A percentile compares a stretch with the other conserved stretches of the same genome.
Evolutionary conservation across 2,888 invertebrate species (phyloP).

Genomic region (Gerosis bhagava): DNA sequence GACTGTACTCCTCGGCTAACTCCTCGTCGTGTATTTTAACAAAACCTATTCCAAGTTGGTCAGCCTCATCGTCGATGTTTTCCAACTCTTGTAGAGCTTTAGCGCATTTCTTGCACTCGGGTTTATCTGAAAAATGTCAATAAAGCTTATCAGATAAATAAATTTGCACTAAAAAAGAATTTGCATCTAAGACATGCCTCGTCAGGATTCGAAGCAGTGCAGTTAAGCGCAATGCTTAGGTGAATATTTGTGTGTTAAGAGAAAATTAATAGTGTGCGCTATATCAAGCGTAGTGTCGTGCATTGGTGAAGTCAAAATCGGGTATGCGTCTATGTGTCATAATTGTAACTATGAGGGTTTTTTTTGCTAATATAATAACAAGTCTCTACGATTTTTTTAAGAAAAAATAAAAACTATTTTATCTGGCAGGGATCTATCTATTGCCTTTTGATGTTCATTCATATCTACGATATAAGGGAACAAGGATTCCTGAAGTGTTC

Average conservation of each 20-base stretch:
- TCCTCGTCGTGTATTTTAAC: slow-evolving; percentile 96
- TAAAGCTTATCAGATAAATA: slow-evolving; percentile 2
- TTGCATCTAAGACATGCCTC: slow-evolving; percentile 52
- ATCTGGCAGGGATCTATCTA: slow-evolving; percentile 13
- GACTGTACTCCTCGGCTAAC: slow-evolving; percentile 95
- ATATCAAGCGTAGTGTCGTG: slow-evolving; percentile 44
- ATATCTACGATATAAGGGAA: no score
- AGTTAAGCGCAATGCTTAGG: slow-evolving; percentile 64
- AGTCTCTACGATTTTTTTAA: slow-evolving; percentile 11
- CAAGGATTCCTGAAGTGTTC: no score
- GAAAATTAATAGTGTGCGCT: slow-evolving; percentile 57
- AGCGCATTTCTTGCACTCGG: slow-evolving; percentile 95
- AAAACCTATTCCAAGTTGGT: slow-evolving; percentile 96
- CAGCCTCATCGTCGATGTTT: slow-evolving; percentile 97
- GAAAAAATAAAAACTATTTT: no score
- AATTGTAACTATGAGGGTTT: slow-evolving; percentile 15
- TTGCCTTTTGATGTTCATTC: no score
- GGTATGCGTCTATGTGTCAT: slow-evolving; percentile 18
- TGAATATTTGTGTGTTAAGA: slow-evolving; percentile 52
- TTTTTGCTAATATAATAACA: no score
- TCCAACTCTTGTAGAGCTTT: slow-evolving; percentile 95
- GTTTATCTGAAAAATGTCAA: slow-evolving; percentile 87
- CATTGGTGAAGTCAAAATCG: slow-evolving; percentile 34
- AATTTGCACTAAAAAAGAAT: background rate
- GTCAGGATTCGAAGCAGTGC: slow-evolving; percentile 65